Percentiles rank a stretch among this genome's conserved stretches.
Conservation (phyloP, 2,113 vertebrate genomes). For the Chunga burmeisteri region DNA sequence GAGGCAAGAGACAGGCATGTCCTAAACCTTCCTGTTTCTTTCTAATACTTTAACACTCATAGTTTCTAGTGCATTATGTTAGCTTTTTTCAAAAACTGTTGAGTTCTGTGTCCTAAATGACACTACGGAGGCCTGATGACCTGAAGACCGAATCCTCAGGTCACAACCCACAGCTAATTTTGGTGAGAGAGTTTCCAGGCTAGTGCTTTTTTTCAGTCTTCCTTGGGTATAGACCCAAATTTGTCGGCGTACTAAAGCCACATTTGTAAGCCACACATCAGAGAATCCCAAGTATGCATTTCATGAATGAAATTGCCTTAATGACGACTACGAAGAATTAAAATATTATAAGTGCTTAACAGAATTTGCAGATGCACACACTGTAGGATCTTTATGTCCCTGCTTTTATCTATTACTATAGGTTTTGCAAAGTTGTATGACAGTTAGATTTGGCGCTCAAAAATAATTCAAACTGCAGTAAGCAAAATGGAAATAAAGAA, state of each 20-base stretch:
- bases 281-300: background rate
- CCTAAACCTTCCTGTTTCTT: constrained; percentile 5
- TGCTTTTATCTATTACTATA: background rate
- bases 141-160: background rate
- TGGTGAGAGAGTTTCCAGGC: background rate
- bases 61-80: background rate
- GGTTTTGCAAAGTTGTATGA: background rate
- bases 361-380: background rate
- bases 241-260: background rate
- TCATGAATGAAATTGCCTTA: background rate
- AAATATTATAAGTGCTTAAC: background rate
- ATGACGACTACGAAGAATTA: background rate
- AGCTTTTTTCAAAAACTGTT: background rate
- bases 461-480: background rate
- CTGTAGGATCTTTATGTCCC: background rate
- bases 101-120: background rate
- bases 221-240: background rate
- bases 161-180: background rate
- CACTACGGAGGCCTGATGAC: background rate
- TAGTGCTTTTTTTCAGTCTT: background rate
- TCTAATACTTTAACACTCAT: background rate
- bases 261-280: accelerated
- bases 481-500: background rate
- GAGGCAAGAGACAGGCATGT: background rate
- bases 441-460: background rate